Conservation (phyloP, 2,113 vertebrate species). For the Ammodytes dubius region DNA sequence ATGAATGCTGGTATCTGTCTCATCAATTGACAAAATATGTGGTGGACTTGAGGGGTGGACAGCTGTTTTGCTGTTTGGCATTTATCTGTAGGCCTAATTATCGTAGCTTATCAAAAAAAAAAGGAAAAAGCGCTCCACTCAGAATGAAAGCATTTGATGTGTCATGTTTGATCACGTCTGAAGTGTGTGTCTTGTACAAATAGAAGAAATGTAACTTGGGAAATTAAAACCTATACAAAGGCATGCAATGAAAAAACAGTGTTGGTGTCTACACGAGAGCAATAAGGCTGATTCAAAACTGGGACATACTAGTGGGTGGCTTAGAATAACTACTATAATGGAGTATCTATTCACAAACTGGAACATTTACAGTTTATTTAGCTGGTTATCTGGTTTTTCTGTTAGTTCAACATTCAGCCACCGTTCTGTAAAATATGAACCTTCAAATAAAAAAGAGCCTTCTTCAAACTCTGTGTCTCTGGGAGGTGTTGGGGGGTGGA, state of each 20-base stretch:
- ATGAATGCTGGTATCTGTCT: not conserved
- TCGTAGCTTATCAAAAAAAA: not conserved
- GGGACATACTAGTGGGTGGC: conserved; percentile 46
- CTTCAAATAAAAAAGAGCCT: not conserved
- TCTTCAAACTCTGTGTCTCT: not conserved
- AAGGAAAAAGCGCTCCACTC: not conserved
- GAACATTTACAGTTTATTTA: not conserved
- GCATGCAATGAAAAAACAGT: not conserved
- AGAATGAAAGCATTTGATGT: not conserved
- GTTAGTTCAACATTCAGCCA: not conserved
- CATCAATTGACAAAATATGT: not conserved
- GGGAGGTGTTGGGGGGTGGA: too few species aligned
- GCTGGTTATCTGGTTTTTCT: not conserved
- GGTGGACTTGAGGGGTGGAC: not conserved
- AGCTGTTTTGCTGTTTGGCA: too few species aligned
- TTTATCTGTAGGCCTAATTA: not conserved
- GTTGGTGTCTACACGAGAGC: not conserved
- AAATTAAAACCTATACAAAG: not conserved
- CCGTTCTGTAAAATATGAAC: not conserved
- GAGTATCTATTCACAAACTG: conserved; percentile 3
- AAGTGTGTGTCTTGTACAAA: conserved; percentile 5
- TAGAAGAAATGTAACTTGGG: not conserved
- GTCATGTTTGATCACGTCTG: not conserved
- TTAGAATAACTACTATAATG: conserved; percentile 16
- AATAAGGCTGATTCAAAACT: conserved; percentile 45